Evolutionary conservation across 2,113 vertebrate genomes (phyloP).

Genomic region (Corythoichthys intestinalis): DNA sequence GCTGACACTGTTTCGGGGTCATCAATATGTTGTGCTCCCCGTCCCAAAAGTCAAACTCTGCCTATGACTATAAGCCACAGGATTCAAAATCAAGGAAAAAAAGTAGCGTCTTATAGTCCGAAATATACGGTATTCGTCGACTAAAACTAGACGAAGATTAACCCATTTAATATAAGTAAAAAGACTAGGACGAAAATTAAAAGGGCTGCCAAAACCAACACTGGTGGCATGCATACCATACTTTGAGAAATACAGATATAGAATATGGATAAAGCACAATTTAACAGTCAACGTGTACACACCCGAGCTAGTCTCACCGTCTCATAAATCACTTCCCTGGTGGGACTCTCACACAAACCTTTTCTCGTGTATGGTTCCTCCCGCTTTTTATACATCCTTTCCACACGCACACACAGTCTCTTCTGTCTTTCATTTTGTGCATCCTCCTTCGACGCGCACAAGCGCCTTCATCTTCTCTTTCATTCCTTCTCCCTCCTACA

Average conservation of each 20-base stretch:
- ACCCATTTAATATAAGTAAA: no score
- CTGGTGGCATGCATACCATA: no score
- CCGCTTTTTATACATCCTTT: slow-evolving; percentile 52
- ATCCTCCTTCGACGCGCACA: slow-evolving; percentile 30
- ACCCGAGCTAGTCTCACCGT: background rate
- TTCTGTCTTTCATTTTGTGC: slow-evolving; percentile 50
- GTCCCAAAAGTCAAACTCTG: no score
- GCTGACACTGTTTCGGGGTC: no score
- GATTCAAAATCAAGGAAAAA: no score
- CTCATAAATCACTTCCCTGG: background rate
- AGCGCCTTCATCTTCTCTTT: slow-evolving; percentile 57
- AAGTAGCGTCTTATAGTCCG: no score
- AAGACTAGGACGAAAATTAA: no score
- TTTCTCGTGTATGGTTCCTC: slow-evolving; percentile 4
- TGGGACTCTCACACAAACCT: background rate
- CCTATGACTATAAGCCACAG: no score
- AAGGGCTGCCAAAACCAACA: no score
- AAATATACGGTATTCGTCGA: no score
- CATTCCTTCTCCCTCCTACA: slow-evolving; percentile 59
- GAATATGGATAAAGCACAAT: background rate
- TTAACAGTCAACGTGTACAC: background rate
- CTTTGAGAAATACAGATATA: background rate
- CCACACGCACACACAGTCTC: slow-evolving; percentile 50
- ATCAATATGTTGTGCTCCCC: no score
- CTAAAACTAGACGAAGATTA: no score